These are phyloP conservation scores for Neomonachus schauinslandi DNA, from an alignment of 2,113 vertebrate species.

Conservation along the genomic window DNA sequence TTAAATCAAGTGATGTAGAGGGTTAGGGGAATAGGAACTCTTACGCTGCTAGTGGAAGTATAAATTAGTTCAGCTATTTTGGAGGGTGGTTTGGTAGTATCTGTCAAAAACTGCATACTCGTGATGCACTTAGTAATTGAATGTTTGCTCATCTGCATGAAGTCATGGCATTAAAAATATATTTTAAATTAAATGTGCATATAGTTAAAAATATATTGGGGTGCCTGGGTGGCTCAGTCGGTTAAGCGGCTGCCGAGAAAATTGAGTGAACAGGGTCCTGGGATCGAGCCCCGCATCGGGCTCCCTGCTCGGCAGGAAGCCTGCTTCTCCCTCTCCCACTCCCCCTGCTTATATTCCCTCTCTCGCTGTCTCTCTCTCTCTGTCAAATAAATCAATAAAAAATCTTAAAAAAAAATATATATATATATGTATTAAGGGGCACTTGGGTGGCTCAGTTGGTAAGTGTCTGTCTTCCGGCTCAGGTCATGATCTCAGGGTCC, in stretches of 20 bases:
- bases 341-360: no score
- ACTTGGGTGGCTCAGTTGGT: neutral
- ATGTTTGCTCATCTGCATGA: neutral
- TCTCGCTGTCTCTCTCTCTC: no score
- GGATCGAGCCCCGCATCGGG: neutral
- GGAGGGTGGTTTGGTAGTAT: constrained; percentile 14
- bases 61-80: constrained; percentile 26
- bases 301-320: no score
- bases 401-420: no score
- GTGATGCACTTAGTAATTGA: neutral
- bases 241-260: neutral
- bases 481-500: neutral
- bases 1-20: neutral
- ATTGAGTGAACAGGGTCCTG: no score
- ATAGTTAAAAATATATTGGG: constrained; percentile 28
- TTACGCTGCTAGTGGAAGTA: neutral
- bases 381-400: no score
- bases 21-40: neutral
- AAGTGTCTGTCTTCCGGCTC: neutral
- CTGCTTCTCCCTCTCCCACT: no score
- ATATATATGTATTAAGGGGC: neutral
- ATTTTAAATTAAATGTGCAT: neutral
- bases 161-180: neutral
- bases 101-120: neutral
- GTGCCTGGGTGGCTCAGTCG: neutral